Evolutionary conservation across 37 sponge, comb jelly and placozoan species (phyloP), one percentile per base, ranked within the genome.

Genomic region (Petrosia ficiformis): DNA sequence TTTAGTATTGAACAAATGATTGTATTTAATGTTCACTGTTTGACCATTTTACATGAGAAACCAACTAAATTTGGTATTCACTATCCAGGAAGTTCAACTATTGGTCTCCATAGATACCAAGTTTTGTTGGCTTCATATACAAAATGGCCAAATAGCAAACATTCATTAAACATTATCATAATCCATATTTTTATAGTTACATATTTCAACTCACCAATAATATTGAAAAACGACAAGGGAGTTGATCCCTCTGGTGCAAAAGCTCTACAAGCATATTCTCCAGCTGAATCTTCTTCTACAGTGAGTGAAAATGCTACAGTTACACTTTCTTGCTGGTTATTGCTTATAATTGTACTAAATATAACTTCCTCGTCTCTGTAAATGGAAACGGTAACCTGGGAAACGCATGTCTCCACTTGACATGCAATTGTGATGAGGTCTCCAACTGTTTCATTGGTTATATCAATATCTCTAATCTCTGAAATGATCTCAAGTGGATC

Each of bases 331-430:
- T 68, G 38, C 29, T 48, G 8, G 14, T 48, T 48, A 14, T 48
- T 48, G 14, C 14, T 48, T 8, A 48, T 48, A 48, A 14, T 68
- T 39, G 37, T 68, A 35, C 24, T 39, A 35, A 35, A 4, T 35
- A 30, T n/a, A 14, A 68, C 35, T 68, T 35, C 6, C 39, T 34
- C 29, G 3, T 39, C 70, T 68, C 6, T 10, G 33, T 28, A 44
- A 16, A 71, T 44, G 3, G 44, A 44, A 2, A 71, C 72, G 2
- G 52, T 42, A 22, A 5, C 26, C 21, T 29, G 32, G 6, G 70
- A 32, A 2, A 33, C 32, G 37, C 72, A 71, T 6, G 72, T 71
- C 24, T 71, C 44, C 19, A 40, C 52, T 14, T 44, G 52, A 71
- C 72, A 71, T 22, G 32, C 24, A 42, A 71, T n/a, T 2, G 44